Percentiles rank a stretch among this genome's conserved stretches.
Conservation (phyloP, 2,888 invertebrate genomes). For the Dicranocentrus wangi region DNA sequence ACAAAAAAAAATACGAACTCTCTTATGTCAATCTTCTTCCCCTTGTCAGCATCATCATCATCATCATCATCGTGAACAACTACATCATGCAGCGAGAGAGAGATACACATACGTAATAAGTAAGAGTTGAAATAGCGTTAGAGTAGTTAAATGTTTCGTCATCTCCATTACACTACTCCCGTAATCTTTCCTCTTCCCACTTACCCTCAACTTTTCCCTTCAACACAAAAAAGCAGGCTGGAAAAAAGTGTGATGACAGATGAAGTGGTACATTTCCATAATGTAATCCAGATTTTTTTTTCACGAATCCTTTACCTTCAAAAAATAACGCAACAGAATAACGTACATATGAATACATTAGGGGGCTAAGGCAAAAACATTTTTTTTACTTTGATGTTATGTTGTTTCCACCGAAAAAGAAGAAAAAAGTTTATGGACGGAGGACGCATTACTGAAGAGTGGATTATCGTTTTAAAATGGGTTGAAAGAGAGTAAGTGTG, state of each 20-base stretch:
- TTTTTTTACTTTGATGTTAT: neutral
- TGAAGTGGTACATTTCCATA: constrained; percentile 40
- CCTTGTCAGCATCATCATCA: constrained; percentile 50
- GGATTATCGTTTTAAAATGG: constrained; percentile 48
- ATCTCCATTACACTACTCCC: constrained; percentile 37
- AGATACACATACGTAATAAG: too few relatives aligned
- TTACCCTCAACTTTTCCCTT: neutral
- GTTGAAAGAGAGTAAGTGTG: neutral
- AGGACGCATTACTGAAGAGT: neutral
- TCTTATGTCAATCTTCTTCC: constrained; percentile 58
- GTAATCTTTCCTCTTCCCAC: constrained; percentile 2
- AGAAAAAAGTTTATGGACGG: constrained; percentile 17
- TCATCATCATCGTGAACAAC: constrained; percentile 37
- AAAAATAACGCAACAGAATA: neutral
- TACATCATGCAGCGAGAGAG: constrained; percentile 14
- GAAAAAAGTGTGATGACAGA: constrained; percentile 33
- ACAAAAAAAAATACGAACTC: too few relatives aligned
- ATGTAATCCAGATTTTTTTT: constrained; percentile 20
- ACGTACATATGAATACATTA: constrained; percentile 8
- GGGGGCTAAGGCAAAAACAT: neutral
- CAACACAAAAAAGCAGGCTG: too few relatives aligned
- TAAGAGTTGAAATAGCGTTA: neutral
- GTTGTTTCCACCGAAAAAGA: neutral
- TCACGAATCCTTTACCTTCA: too few relatives aligned
- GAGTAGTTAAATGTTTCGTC: constrained; percentile 41